Evolutionary conservation across 2,888 invertebrate genomes (phyloP).

Genomic region (Heliconius ismenius): DNA sequence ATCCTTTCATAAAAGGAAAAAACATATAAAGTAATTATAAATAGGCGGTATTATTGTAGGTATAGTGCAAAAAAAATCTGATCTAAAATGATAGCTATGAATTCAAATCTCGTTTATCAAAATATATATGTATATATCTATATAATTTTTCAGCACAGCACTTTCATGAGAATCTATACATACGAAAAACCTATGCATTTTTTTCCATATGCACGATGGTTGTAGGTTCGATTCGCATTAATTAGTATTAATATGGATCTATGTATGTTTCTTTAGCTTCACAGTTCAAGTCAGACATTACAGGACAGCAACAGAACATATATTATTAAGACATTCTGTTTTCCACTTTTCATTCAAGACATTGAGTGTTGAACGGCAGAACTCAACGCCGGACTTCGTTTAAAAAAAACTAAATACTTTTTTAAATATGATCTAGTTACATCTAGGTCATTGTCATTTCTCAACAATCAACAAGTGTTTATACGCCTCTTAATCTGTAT

Average conservation of each 20-base stretch:
- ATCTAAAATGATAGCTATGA: not conserved
- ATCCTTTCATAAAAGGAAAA: not conserved
- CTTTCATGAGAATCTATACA: not conserved
- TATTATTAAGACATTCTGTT: too few species aligned
- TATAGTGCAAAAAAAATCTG: not conserved
- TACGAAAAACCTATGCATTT: too few species aligned
- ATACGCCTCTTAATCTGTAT: not conserved
- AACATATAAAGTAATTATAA: not conserved
- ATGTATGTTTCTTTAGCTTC: too few species aligned
- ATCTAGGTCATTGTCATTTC: not conserved
- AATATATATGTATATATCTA: not conserved
- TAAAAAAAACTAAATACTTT: not conserved
- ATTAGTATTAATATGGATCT: too few species aligned
- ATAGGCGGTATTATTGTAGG: not conserved
- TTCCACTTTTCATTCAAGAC: too few species aligned
- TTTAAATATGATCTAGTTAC: not conserved
- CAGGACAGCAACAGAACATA: too few species aligned
- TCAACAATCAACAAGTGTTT: conserved; percentile 5
- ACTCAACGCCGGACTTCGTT: too few species aligned
- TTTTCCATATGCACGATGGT: too few species aligned
- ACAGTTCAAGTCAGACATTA: too few species aligned
- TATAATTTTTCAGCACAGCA: too few species aligned
- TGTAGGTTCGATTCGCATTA: too few species aligned
- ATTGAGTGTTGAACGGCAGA: too few species aligned
- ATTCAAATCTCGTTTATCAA: not conserved